Percentiles rank a stretch among this genome's conserved stretches.
These are phyloP conservation scores for Mongoloraphidia duomilia DNA, from an alignment of 2,888 invertebrate genomes.

Conservation along the genomic window DNA sequence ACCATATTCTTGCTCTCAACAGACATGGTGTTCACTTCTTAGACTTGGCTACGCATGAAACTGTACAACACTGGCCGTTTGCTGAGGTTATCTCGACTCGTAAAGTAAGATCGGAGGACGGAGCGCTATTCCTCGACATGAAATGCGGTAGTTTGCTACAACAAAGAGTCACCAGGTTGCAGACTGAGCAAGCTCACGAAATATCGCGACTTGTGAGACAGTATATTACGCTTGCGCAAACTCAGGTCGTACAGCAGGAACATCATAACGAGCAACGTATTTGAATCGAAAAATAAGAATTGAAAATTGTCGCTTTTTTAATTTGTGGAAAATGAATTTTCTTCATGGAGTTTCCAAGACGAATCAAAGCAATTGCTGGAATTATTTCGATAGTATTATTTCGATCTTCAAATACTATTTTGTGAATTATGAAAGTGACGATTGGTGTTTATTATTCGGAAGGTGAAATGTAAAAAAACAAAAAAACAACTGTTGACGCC, in stretches of 20 bases:
- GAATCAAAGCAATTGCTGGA: too few relatives aligned
- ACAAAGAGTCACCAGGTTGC: constrained; percentile 85
- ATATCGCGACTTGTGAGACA: constrained; percentile 91
- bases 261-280: too few relatives aligned
- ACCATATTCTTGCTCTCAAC: constrained; percentile 88
- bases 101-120: constrained; percentile 82
- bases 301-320: too few relatives aligned
- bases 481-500: too few relatives aligned
- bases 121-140: constrained; percentile 85
- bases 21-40: constrained; percentile 86
- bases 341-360: too few relatives aligned
- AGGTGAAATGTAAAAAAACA: too few relatives aligned
- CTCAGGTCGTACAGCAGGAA: constrained; percentile 14
- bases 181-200: constrained; percentile 96
- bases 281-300: too few relatives aligned
- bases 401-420: too few relatives aligned
- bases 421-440: too few relatives aligned
- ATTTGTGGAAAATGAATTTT: too few relatives aligned
- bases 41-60: constrained; percentile 84
- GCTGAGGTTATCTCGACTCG: constrained; percentile 91
- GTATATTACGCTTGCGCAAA: constrained; percentile 84
- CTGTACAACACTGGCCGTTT: constrained; percentile 84
- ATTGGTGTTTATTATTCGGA: too few relatives aligned
- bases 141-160: constrained; percentile 94
- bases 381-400: too few relatives aligned